A percentile compares a stretch with the other conserved stretches of the same genome.
Evolutionary conservation across 2,888 invertebrate species (phyloP).

Genomic region (Tiliacea citrago): DNA sequence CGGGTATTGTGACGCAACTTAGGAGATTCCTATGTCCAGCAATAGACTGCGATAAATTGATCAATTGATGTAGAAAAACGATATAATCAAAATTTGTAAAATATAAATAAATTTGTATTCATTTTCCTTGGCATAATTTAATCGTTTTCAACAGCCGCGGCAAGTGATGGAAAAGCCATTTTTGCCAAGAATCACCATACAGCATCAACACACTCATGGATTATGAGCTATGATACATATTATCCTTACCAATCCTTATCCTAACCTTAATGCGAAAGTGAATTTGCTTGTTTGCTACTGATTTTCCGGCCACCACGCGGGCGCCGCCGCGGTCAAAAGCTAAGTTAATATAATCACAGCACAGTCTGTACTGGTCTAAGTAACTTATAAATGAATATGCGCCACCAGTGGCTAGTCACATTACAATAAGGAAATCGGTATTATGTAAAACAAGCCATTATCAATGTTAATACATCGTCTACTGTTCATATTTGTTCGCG

Average conservation of each 20-base stretch:
- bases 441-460: slow-evolving; percentile 43
- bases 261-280: no score
- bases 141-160: neutral
- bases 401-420: slow-evolving; percentile 29
- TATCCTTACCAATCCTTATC: no score
- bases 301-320: no score
- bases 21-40: no score
- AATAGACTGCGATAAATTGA: neutral
- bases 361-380: slow-evolving; percentile 3
- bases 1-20: no score
- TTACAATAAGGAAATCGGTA: slow-evolving; percentile 44
- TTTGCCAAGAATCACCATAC: neutral
- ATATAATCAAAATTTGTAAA: neutral
- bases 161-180: neutral
- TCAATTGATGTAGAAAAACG: neutral
- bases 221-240: neutral
- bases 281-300: no score
- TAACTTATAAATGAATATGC: slow-evolving; percentile 41
- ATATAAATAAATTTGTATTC: neutral
- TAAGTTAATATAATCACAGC: neutral
- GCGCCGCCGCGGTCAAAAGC: no score
- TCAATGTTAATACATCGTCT: slow-evolving; percentile 15
- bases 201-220: neutral
- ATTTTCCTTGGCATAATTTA: neutral
- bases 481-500: slow-evolving; percentile 21